Evolutionary conservation across 2,888 invertebrate species (phyloP).

Genomic region (Norana najaformis): DNA sequence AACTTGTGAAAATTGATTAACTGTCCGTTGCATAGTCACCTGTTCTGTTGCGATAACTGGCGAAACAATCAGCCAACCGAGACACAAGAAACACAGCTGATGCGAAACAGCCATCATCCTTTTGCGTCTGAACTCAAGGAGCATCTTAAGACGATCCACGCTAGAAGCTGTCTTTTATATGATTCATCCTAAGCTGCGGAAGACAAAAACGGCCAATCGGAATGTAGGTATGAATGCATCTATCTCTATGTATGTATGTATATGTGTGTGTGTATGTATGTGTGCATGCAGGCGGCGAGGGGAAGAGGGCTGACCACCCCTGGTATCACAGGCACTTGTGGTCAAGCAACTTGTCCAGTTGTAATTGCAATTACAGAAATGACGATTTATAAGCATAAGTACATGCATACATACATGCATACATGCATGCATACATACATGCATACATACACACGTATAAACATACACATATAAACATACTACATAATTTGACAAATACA

Average conservation of each 20-base stretch:
- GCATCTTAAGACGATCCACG: background rate
- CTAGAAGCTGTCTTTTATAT: background rate
- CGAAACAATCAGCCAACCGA: slow-evolving; percentile 5
- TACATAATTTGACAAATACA: too few species aligned
- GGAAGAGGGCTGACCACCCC: too few species aligned
- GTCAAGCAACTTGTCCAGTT: too few species aligned
- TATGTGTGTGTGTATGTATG: background rate
- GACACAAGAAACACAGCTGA: slow-evolving; percentile 13
- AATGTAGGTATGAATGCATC: background rate
- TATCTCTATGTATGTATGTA: background rate
- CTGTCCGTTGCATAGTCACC: background rate
- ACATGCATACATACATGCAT: slow-evolving; percentile 30
- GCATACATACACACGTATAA: slow-evolving; percentile 30
- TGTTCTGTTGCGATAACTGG: background rate
- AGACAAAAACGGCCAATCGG: background rate
- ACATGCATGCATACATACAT: slow-evolving; percentile 32
- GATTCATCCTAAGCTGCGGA: background rate
- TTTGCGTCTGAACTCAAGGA: slow-evolving; percentile 7
- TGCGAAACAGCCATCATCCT: slow-evolving; percentile 21
- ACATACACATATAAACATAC: slow-evolving; percentile 26
- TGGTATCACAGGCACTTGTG: too few species aligned
- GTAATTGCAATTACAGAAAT: too few species aligned
- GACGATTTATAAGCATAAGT: slow-evolving; percentile 29
- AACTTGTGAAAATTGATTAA: background rate
- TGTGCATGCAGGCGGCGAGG: too few species aligned